Evolutionary conservation across 2,113 vertebrate species (phyloP).

Genomic region (Heteronetta atricapilla): DNA sequence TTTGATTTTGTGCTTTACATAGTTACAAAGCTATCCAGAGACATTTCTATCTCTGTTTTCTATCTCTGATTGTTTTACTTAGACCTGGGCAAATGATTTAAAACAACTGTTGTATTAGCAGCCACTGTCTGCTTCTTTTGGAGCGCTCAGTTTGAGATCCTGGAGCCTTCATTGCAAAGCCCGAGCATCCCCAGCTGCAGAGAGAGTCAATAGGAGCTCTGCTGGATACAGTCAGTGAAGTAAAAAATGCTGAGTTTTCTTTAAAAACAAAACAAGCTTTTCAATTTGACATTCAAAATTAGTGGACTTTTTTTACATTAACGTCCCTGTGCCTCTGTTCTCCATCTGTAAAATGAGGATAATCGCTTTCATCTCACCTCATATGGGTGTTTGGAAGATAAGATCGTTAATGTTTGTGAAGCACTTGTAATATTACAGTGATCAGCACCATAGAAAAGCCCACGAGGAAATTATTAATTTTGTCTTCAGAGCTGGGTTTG

Average conservation of each 20-base stretch:
- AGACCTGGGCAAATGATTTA: not conserved
- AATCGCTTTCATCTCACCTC: conserved; percentile 41
- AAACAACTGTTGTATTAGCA: conserved; percentile 15
- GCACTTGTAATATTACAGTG: conserved; percentile 41
- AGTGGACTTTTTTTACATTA: conserved; percentile 14
- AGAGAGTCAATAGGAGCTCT: not conserved
- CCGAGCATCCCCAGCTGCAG: conserved; percentile 31
- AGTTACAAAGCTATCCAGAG: not conserved
- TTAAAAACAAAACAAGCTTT: conserved; percentile 39
- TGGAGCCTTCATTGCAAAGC: conserved; percentile 8
- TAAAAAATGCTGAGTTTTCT: not conserved
- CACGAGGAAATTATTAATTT: conserved; percentile 69
- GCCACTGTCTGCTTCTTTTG: not conserved
- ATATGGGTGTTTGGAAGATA: conserved; percentile 41
- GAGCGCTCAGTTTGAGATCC: conserved; percentile 11
- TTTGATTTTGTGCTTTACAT: not conserved
- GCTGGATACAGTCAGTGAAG: not conserved
- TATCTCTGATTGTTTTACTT: not conserved
- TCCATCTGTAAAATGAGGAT: conserved; percentile 31
- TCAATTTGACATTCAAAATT: conserved; percentile 42
- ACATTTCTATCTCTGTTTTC: too few relatives aligned
- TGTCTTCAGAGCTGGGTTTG: conserved; percentile 51
- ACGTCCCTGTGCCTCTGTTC: not conserved
- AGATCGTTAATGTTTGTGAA: conserved; percentile 49
- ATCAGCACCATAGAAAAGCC: conserved; percentile 55